Conservation (phyloP, 2,888 invertebrate genomes). For the Polydrusus tereticollis region DNA sequence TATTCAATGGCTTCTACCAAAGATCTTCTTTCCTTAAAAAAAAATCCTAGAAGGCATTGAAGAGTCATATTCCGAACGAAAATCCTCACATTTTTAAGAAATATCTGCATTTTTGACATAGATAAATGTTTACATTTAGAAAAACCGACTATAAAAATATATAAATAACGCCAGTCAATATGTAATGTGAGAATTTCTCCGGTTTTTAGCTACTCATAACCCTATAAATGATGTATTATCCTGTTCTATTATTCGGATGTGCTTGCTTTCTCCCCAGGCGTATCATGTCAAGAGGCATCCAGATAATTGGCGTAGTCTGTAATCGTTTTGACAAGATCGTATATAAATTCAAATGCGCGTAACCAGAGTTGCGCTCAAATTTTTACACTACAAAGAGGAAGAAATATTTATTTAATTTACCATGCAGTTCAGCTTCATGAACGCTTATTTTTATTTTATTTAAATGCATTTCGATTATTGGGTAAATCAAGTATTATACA, state of each 20-base stretch:
- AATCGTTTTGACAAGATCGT: slow-evolving; percentile 64
- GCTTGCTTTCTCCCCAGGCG: slow-evolving; percentile 51
- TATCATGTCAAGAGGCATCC: slow-evolving; percentile 59
- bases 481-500: too few species aligned
- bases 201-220: slow-evolving; percentile 25
- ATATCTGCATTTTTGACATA: too few species aligned
- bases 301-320: slow-evolving; percentile 63
- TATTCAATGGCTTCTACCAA: too few species aligned
- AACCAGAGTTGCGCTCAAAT: slow-evolving; percentile 46
- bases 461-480: too few species aligned
- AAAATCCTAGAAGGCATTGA: too few species aligned
- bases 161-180: background rate
- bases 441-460: too few species aligned
- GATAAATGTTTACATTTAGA: too few species aligned
- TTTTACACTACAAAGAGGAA: slow-evolving; percentile 11
- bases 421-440: background rate
- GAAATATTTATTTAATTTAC: slow-evolving; percentile 29
- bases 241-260: slow-evolving; percentile 40
- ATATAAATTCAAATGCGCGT: slow-evolving; percentile 64
- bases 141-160: background rate
- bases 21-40: too few species aligned
- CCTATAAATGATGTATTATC: slow-evolving; percentile 35
- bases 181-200: slow-evolving; percentile 1
- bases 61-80: too few species aligned
- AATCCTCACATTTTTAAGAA: too few species aligned